Percentiles rank a stretch among this genome's conserved stretches.
These are phyloP conservation scores for Elephantulus edwardii DNA, from an alignment of 2,113 vertebrate species.

Conservation along the genomic window DNA sequence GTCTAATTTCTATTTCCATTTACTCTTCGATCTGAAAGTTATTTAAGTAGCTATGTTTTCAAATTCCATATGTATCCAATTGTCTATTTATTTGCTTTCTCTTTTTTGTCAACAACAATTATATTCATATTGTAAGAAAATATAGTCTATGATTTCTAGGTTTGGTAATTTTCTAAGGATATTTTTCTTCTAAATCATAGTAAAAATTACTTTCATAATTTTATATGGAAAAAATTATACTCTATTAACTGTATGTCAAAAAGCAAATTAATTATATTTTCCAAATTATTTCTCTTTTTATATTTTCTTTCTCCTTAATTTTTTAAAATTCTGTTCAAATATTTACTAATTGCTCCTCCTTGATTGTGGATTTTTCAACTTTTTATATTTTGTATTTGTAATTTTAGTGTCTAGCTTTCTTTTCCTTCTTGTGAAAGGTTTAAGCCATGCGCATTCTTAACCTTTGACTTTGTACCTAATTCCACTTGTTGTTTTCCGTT, in stretches of 20 bases:
- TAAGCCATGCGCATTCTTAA: not conserved
- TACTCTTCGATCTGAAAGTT: conserved; percentile 14
- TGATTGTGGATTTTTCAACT: not conserved
- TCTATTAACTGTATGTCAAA: not conserved
- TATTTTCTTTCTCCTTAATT: not conserved
- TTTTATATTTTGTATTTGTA: not conserved
- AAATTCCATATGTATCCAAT: not conserved
- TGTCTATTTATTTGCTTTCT: not conserved
- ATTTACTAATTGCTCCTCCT: not conserved
- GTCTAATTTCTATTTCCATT: conserved; percentile 9
- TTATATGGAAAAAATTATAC: not conserved
- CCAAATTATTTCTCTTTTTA: not conserved
- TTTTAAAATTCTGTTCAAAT: not conserved
- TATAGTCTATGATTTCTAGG: not conserved
- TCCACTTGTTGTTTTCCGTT: too few species aligned
- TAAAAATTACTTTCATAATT: conserved; percentile 30
- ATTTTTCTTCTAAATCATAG: not conserved
- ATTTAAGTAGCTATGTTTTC: conserved; percentile 9
- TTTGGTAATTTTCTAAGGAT: not conserved
- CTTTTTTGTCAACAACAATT: conserved; percentile 8
- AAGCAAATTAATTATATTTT: not conserved
- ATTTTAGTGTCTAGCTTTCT: not conserved
- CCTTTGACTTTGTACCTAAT: not conserved
- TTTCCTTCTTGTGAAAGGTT: not conserved
- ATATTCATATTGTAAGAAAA: conserved; percentile 1